These are phyloP conservation scores for Sarcophaga variegata DNA, from an alignment of 2,888 invertebrate species.

Conservation along the genomic window DNA sequence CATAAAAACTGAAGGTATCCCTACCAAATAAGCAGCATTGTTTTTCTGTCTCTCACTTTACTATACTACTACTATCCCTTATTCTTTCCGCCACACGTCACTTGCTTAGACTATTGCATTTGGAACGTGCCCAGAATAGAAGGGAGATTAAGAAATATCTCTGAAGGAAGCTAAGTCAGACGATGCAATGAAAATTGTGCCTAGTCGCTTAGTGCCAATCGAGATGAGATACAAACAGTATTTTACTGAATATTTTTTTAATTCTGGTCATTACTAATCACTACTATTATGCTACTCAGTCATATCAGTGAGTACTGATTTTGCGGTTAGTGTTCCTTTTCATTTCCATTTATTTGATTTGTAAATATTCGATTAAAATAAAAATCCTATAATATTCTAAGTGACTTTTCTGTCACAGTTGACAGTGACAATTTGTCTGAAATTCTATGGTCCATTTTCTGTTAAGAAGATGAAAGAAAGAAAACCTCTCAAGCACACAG, in stretches of 20 bases:
- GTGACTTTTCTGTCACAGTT: background rate
- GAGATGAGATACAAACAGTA: conserved; percentile 70
- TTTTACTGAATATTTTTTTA: background rate
- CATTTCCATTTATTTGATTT: background rate
- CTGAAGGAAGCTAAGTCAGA: conserved; percentile 71
- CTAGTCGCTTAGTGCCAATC: conserved; percentile 70
- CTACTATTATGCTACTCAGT: no score
- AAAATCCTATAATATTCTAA: background rate
- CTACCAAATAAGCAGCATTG: no score
- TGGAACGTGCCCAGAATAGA: conserved; percentile 62
- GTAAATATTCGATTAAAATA: background rate
- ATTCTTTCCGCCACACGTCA: conserved; percentile 68
- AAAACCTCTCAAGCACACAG: conserved; percentile 20
- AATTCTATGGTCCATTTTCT: conserved; percentile 32
- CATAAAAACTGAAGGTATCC: no score
- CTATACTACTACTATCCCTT: conserved; percentile 33
- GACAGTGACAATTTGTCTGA: conserved; percentile 26
- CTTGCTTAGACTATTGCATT: conserved; percentile 57
- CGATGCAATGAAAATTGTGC: conserved; percentile 51
- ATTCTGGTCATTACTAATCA: no score
- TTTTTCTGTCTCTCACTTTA: no score
- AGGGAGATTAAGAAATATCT: conserved; percentile 64
- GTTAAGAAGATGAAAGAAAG: no score
- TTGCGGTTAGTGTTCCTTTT: no score
- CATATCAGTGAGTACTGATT: no score